Evolutionary conservation across 2,113 vertebrate genomes (phyloP), one percentile per base, ranked within the genome.

Genomic region (Furnarius figulus): DNA sequence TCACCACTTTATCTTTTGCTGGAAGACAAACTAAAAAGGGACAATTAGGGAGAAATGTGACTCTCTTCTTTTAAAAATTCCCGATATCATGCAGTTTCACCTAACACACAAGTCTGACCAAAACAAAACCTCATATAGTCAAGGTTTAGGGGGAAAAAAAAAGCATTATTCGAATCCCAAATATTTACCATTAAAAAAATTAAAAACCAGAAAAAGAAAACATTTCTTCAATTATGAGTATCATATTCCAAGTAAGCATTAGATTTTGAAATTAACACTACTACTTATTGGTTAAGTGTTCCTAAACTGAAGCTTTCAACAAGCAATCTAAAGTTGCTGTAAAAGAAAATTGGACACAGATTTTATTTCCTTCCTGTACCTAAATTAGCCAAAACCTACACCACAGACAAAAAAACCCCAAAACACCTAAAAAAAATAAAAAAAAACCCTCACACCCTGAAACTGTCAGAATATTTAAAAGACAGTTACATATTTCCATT

Each of bases 221-320:
- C 5, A 16, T 8, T 75, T 81, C 52, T 89, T 88, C 31, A 53
- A 1, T 53, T 58, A 14, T 28, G 83, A 85, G 31, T 27, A 85
- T n/a, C 46, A 73, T 28, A 88, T 40, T 91, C 37, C 70, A 89
- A 89, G 56, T 35, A 87, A 81, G 37, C 33, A 74, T n/a, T 65
- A 25, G 11, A 79, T 85, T 66, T 33, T 2, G 0, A 90, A 85
- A 76, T 73, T 83, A 88, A 83, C 37, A 91, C 63, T 49, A 85
- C 14, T 46, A 35, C 33, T 52, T 58, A 62, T 8, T 67, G 9
- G 11, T 56, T 66, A 67, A 70, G 37, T 10, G 6, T 44, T 89
- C 65, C 73, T 74, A 77, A 37, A 89, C 55, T 49, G 31, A 81
- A 93, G 42, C n/a, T 91, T 89, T 78, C 65, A 95, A 85, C 35